These are phyloP conservation scores for Deroptyus accipitrinus DNA, from an alignment of 2,113 vertebrate species.

Conservation along the genomic window DNA sequence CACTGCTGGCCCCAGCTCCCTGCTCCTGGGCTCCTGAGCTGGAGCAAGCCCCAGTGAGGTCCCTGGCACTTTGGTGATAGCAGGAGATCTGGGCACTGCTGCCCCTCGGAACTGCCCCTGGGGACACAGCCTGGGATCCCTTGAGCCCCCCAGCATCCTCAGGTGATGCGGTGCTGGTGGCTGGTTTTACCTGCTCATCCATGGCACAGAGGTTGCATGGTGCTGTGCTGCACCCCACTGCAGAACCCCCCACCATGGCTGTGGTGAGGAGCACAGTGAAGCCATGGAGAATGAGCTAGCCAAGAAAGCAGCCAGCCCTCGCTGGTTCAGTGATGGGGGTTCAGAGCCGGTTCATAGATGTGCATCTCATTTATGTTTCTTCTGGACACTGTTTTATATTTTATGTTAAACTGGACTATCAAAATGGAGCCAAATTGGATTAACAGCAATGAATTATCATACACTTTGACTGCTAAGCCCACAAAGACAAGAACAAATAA, in stretches of 20 bases:
- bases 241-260: fast-evolving
- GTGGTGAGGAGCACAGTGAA: background rate
- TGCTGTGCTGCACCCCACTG: background rate
- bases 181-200: background rate
- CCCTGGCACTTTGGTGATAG: background rate
- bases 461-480: constrained; percentile 9
- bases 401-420: constrained; percentile 45
- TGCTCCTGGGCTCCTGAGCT: background rate
- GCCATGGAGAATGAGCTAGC: background rate
- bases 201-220: fast-evolving
- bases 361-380: background rate
- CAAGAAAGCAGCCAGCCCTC: background rate
- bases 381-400: constrained; percentile 2
- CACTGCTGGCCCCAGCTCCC: background rate
- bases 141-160: background rate
- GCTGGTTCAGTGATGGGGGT: background rate
- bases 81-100: background rate
- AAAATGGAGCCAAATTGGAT: constrained; percentile 49
- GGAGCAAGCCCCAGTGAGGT: fast-evolving
- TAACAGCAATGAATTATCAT: constrained; percentile 49
- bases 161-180: fast-evolving
- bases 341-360: background rate
- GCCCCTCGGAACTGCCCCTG: no score
- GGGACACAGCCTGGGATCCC: fast-evolving
- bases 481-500: constrained; percentile 56